Evolutionary conservation across 2,113 vertebrate species (phyloP), one percentile per base, ranked within the genome.

Genomic region (Pelvicachromis taeniatus): DNA sequence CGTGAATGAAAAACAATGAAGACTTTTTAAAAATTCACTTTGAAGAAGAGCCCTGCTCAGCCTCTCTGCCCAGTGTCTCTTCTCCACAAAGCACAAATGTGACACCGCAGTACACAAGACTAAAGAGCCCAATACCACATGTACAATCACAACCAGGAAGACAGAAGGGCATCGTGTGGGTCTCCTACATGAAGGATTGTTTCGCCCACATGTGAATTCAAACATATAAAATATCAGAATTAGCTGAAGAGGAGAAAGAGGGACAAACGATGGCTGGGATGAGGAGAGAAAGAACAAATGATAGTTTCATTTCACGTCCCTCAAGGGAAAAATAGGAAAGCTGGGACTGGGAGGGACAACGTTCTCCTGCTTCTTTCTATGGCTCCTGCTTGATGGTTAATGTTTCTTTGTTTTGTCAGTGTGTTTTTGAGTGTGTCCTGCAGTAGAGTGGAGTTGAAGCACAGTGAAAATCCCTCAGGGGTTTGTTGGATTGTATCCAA

Each of bases 111-210:
- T 65, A 78, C 78, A 88, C 55, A 40, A 83, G 33, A 84, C 77
- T 75, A 73, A 87, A 85, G 87, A 82, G 81, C 58, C 63, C 83
- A 81, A 63, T 35, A 90, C 70, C 89, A 52, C 92, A 91, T 4
- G 13, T 29, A 33, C 83, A 92, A 93, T 93, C 87, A 91, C 83
- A 92, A 88, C 70, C 88, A 93, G 89, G 91, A 85, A 83, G 86
- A 81, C 59, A 80, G 50, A 58, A 40, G 29, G 54, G 35, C 70
- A 33, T 50, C 26, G 9, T 21, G 78, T 78, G 40, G 65, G 33
- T 80, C 87, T 85, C 65, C 38, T 42, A 33, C 48, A 59, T 48
- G 68, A 81, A 63, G 79, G 11, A n/a, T 50, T 77, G 87, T 54
- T 55, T 29, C 12, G 13, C 38, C 81, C 55, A 31, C 81, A 19